Evolutionary conservation across 2,888 invertebrate genomes (phyloP).

Genomic region (Silvanus unidentatus): DNA sequence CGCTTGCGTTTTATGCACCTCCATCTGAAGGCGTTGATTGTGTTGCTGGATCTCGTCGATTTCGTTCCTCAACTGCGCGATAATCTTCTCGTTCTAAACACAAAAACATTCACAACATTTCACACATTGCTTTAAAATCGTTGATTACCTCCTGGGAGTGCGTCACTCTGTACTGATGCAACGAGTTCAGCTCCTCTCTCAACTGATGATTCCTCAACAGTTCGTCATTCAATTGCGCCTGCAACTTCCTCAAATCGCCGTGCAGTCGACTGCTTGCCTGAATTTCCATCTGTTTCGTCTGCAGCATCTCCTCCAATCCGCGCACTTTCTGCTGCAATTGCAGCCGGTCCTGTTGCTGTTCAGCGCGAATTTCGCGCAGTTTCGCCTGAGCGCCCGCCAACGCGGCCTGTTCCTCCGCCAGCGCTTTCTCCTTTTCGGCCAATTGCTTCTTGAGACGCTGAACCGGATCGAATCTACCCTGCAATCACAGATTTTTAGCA

Average conservation of each 20-base stretch:
- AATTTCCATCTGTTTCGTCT: constrained; percentile 53
- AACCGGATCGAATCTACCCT: constrained; percentile 78
- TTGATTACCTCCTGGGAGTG: constrained; percentile 54
- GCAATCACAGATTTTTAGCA: constrained; percentile 16
- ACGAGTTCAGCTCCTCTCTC: constrained; percentile 53
- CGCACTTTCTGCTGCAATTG: constrained; percentile 52
- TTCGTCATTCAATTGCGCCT: constrained; percentile 56
- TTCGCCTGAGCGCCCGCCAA: constrained; percentile 70
- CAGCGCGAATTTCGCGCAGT: constrained; percentile 69
- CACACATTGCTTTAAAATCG: too few relatives aligned
- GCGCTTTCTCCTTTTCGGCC: constrained; percentile 75
- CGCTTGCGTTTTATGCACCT: constrained; percentile 40
- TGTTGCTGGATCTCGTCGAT: constrained; percentile 39
- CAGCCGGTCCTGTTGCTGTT: constrained; percentile 62
- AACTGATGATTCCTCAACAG: constrained; percentile 48
- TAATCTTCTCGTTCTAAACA: constrained; percentile 38
- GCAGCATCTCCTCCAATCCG: constrained; percentile 53
- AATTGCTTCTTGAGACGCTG: constrained; percentile 82
- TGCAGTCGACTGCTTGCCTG: constrained; percentile 58
- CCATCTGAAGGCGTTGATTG: constrained; percentile 43
- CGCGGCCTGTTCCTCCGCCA: constrained; percentile 69
- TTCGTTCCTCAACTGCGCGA: constrained; percentile 39
- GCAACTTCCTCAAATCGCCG: constrained; percentile 52
- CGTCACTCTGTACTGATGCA: constrained; percentile 59
- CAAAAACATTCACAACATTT: constrained; percentile 1